Evolutionary conservation across 2,888 invertebrate species (phyloP).

Genomic region (Noctuana brunneofusca): DNA sequence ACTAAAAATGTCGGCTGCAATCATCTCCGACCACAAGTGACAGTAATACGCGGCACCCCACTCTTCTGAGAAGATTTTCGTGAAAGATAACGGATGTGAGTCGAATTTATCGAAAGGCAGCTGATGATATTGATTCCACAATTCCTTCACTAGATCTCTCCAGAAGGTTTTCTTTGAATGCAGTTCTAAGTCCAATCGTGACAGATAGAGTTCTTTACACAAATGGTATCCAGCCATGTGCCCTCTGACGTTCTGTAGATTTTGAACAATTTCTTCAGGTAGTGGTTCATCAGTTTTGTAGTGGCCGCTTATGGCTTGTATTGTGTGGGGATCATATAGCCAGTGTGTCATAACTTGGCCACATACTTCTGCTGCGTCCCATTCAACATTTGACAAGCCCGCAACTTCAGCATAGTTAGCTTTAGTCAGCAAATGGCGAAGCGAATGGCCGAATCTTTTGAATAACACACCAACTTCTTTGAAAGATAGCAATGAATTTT

Average conservation of each 20-base stretch:
- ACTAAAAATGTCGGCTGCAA: conserved; percentile 95
- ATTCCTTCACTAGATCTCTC: conserved; percentile 88
- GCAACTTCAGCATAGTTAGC: conserved; percentile 92
- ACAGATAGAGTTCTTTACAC: conserved; percentile 91
- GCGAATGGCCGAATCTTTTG: conserved; percentile 92
- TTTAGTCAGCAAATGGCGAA: conserved; percentile 93
- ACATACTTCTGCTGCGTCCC: conserved; percentile 95
- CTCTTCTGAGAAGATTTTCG: conserved; percentile 91
- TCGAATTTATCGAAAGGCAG: conserved; percentile 90
- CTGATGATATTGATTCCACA: conserved; percentile 92
- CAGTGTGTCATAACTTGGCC: conserved; percentile 92
- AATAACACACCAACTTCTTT: conserved; percentile 90
- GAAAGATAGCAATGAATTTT: conserved; percentile 88
- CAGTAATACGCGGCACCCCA: conserved; percentile 94
- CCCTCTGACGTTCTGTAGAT: conserved; percentile 84
- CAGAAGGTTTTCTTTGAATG: conserved; percentile 91
- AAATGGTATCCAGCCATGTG: conserved; percentile 92
- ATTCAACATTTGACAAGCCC: conserved; percentile 94
- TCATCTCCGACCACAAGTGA: conserved; percentile 92
- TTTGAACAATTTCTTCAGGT: conserved; percentile 85
- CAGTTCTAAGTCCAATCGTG: conserved; percentile 91
- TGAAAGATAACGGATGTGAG: conserved; percentile 93
- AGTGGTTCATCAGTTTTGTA: conserved; percentile 88
- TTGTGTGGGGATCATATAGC: conserved; percentile 85
- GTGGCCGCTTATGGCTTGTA: conserved; percentile 88